These are phyloP conservation scores for Sceloporus undulatus DNA, from an alignment of 2,113 vertebrate species.

Conservation along the genomic window DNA sequence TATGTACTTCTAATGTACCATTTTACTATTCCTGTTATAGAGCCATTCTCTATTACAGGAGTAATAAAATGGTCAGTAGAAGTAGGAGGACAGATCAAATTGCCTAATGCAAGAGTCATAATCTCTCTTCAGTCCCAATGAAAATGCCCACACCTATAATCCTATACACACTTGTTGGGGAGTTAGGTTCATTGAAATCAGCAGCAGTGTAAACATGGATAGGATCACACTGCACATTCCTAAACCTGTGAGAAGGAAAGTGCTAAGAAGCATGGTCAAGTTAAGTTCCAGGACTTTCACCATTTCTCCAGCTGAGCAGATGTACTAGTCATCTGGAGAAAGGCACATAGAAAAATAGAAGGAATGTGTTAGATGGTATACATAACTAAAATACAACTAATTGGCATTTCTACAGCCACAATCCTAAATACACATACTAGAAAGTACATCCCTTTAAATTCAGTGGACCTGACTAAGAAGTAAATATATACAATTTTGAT, in stretches of 20 bases:
- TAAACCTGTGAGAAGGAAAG: slow-evolving; percentile 4
- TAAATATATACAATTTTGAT: neutral
- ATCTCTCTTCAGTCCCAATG: neutral
- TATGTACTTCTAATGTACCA: too few species aligned
- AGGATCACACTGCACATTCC: slow-evolving; percentile 3
- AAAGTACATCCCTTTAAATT: neutral
- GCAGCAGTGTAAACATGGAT: neutral
- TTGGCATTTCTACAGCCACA: neutral
- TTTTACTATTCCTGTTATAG: too few species aligned
- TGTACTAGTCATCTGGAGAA: slow-evolving; percentile 2
- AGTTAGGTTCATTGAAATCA: neutral
- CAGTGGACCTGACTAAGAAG: neutral
- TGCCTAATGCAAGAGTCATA: too few species aligned
- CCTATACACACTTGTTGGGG: neutral
- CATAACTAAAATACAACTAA: neutral
- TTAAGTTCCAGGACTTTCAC: slow-evolving; percentile 27
- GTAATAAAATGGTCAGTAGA: too few species aligned
- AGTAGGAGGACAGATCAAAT: too few species aligned
- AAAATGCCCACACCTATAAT: neutral
- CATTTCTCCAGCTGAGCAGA: slow-evolving; percentile 11
- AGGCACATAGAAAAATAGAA: slow-evolving; percentile 15
- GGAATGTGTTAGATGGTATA: slow-evolving; percentile 1
- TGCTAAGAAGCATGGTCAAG: slow-evolving; percentile 28
- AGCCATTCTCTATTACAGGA: too few species aligned
- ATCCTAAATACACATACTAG: neutral